A percentile compares a stretch with the other conserved stretches of the same genome.
phyloP scores from a whole-genome alignment of 2,113 vertebrate genomes.

The Mungos mungo region DNA sequence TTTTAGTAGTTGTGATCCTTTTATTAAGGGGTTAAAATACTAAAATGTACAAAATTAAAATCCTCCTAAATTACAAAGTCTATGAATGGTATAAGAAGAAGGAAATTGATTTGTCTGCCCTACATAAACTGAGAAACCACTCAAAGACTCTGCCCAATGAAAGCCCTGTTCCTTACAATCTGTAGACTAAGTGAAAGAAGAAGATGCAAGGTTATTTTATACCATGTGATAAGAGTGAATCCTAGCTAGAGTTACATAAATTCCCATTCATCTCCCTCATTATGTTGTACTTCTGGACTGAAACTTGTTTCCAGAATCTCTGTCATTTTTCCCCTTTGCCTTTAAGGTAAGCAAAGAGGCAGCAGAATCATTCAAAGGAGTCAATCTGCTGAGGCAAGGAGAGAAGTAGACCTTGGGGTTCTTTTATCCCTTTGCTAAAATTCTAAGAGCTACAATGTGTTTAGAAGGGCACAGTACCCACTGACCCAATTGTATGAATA shows the following conservation, averaged over 20 bases:
- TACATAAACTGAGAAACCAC: conserved; percentile 53
- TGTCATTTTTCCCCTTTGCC: neutral
- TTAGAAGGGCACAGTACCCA: neutral
- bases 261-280: neutral
- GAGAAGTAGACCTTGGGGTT: neutral
- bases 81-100: neutral
- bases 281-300: neutral
- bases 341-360: neutral
- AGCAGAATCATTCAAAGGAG: neutral
- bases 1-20: neutral
- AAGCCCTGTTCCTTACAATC: neutral
- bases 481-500: conserved; percentile 1
- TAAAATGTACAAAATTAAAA: neutral
- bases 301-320: neutral
- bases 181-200: neutral
- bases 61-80: conserved; percentile 10
- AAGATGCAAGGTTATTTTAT: neutral
- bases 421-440: neutral
- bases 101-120: neutral
- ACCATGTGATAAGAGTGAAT: neutral
- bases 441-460: neutral
- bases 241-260: neutral
- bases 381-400: neutral
- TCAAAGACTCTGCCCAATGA: conserved; percentile 7
- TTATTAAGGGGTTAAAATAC: neutral